phyloP scores from a whole-genome alignment of 2,797 vertebrate species.

The Coluber constrictor region DNA sequence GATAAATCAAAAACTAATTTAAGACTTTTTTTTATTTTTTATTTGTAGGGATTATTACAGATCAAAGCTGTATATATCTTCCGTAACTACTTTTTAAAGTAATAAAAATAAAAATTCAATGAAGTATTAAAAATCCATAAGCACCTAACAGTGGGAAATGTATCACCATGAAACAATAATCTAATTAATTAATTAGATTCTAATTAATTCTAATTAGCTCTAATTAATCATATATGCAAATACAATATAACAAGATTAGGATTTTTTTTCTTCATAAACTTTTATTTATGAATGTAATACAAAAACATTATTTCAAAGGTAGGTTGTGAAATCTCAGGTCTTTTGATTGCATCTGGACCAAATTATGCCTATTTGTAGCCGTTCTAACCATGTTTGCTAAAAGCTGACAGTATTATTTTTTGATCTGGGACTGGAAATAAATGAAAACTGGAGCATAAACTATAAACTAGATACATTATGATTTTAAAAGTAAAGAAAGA shows the following conservation, averaged over 20 bases:
- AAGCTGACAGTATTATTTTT: background rate
- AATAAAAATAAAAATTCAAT: too few relatives aligned
- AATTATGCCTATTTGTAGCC: background rate
- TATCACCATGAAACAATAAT: background rate
- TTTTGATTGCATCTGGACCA: background rate
- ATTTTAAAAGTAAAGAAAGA: background rate
- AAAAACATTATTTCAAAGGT: background rate
- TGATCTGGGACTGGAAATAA: background rate
- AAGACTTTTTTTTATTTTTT: background rate
- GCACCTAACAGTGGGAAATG: background rate
- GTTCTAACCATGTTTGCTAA: background rate
- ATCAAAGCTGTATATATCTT: background rate
- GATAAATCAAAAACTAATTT: background rate
- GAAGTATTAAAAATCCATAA: background rate
- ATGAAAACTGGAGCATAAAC: background rate
- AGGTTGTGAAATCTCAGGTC: background rate
- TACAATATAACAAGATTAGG: background rate
- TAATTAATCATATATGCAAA: background rate
- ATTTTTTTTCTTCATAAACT: background rate
- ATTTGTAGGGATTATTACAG: background rate
- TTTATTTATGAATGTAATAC: background rate
- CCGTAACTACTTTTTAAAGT: background rate
- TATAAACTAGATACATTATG: background rate
- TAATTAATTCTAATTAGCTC: too few relatives aligned
- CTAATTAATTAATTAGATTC: too few relatives aligned